These are phyloP conservation scores for Nymphalis c-album DNA, from an alignment of 2,888 invertebrate species.

Conservation along the genomic window DNA sequence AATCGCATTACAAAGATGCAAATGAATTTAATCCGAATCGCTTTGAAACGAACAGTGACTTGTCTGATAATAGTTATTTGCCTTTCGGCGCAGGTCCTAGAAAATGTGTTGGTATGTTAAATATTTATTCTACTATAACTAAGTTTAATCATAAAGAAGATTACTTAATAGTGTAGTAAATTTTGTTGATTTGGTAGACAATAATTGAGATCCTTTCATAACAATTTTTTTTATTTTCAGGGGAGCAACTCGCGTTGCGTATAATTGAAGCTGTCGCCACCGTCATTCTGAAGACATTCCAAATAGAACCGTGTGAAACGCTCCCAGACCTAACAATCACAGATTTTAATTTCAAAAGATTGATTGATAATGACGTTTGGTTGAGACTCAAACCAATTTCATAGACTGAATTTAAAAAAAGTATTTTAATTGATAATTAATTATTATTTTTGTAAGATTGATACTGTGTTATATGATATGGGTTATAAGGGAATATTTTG, in stretches of 20 bases:
- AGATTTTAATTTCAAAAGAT: constrained; percentile 64
- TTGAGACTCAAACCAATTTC: constrained; percentile 52
- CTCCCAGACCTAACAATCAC: constrained; percentile 55
- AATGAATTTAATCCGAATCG: constrained; percentile 65
- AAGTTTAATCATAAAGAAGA: no score
- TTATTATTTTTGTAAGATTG: not conserved
- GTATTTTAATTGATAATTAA: no score
- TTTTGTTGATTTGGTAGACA: no score
- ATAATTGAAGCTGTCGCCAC: constrained; percentile 56
- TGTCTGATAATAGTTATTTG: constrained; percentile 58
- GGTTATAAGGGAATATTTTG: no score
- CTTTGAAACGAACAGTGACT: constrained; percentile 54
- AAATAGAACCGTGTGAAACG: constrained; percentile 52
- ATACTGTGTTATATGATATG: no score
- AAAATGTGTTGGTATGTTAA: constrained; percentile 69
- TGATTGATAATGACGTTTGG: constrained; percentile 62
- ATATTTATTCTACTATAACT: not conserved
- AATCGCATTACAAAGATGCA: constrained; percentile 59
- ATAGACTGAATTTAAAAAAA: not conserved
- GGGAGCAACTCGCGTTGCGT: constrained; percentile 61
- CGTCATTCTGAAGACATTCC: constrained; percentile 53
- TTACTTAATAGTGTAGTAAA: not conserved
- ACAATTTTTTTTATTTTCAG: constrained; percentile 50
- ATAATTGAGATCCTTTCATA: constrained; percentile 17
- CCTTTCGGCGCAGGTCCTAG: constrained; percentile 75